Evolutionary conservation across 2,797 vertebrate genomes (phyloP), one percentile per base, ranked within the genome.

Genomic region (Craterocephalus amniculus): DNA sequence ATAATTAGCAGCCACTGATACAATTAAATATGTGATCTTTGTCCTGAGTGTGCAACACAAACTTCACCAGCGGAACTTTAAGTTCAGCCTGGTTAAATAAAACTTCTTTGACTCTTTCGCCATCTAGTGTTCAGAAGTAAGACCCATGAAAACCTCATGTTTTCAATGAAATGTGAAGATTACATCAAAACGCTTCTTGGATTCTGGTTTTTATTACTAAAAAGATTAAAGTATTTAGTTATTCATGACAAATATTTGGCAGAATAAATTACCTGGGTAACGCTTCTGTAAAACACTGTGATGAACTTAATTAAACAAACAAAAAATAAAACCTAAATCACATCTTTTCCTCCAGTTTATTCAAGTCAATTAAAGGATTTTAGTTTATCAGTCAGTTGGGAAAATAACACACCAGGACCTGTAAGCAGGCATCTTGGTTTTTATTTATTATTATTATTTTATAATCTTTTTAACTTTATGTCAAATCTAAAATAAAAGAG

Each of bases 121-220:
- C 73, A 58, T 73, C 80, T 87, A 63, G 76, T 81, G 83, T 75
- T 32, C 4, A 71, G 4, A 78, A 54, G 0, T 56, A 4, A 2
- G 8, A 68, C 58, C 18, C 1, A 6, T 31, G 14, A 29, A 48
- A 22, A 8, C 45, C 10, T 48, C 27, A 18, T 16, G 6, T 9
- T 4, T 22, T 52, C 52, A 55, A 20, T 13, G 51, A 14, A 48
- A 22, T 7, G 5, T 18, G 40, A 43, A 20, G 16, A 40, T 2
- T 4, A 14, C 36, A 14, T 38, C 13, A 3, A 38, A 14, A 14
- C 1, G 3, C 36, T 13, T 14, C 14, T 38, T 14, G 4, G 6
- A 8, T 20, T 8, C 8, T 20, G 18, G 18, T n/a, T 48, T 31
- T 48, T 48, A 48, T 48, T 48, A 38, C 40, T 2, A 20, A 10